phyloP scores from a whole-genome alignment of 2,888 invertebrate species.

The Caenorhabditis sp. region DNA sequence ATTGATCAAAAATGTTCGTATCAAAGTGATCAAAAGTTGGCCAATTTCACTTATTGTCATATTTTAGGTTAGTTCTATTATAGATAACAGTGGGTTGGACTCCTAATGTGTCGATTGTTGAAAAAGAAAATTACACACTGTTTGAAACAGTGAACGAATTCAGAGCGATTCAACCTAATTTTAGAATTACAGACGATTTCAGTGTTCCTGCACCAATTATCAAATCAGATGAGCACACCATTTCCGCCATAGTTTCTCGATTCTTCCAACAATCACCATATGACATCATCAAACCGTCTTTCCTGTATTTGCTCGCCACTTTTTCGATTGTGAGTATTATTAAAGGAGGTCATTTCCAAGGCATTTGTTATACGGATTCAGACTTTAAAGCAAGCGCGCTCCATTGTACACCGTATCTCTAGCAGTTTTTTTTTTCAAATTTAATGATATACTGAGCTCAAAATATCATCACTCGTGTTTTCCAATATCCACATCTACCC shows the following conservation, averaged over 20 bases:
- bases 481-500: no score
- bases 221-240: constrained; percentile 19
- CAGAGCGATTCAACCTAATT: not conserved
- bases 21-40: not conserved
- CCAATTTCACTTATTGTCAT: constrained; percentile 29
- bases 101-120: no score
- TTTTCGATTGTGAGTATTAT: constrained; percentile 11
- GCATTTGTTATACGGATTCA: no score
- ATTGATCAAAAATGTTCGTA: not conserved
- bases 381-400: no score
- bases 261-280: constrained; percentile 35
- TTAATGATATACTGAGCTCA: no score
- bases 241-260: constrained; percentile 23
- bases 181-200: constrained; percentile 20
- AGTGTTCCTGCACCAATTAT: constrained; percentile 16
- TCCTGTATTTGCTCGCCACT: constrained; percentile 24
- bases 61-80: constrained; percentile 12
- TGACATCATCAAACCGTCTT: constrained; percentile 18
- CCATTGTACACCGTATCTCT: no score
- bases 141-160: no score
- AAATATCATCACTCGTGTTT: no score
- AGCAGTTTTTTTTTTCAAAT: no score
- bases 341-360: no score
- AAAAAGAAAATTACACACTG: no score
- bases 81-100: not conserved